Evolutionary conservation across 2,888 invertebrate genomes (phyloP), one percentile per base, ranked within the genome.

Genomic region (Agonopterix alstromeriana): DNA sequence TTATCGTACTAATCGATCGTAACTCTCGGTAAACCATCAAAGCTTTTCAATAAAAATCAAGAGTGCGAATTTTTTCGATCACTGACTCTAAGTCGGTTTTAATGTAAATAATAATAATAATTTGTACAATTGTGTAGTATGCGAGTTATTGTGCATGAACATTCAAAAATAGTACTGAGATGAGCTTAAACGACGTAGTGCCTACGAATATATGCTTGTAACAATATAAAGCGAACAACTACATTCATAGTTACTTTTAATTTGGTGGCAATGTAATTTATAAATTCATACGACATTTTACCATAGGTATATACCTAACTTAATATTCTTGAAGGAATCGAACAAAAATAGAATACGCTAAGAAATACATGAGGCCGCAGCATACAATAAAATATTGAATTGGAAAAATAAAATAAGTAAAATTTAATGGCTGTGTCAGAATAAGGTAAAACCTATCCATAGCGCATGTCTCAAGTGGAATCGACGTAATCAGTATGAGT

Each of bases 101-200:
- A 46, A 70, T 82, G 77, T 77, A 82, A 77, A 82, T 82, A 82
- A 64, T 77, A 70, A 73, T 75, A 77, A 47, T 27, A 27, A 77
- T 76, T 78, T 80, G 72, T 83, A 81, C 72, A 76, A 8, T 11
- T 78, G 74, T 73, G 78, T 84, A 83, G 84, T 69, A 73, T 73
- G 81, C 77, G 74, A 82, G 76, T 77, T 74, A 76, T 66, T 75
- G 74, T 79, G 79, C 81, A 85, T 83, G 77, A 66, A 81, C 82
- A 82, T 76, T 83, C 76, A 81, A 74, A 75, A 80, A 82, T 89
- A 90, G 89, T 89, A 90, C 91, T 90, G 90, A 90, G 89, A 91
- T 90, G 91, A 91, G 91, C 91, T 91, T 91, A 91, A 82, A 86
- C 77, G 85, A 90, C 79, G 90, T 90, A 90, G 91, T 91, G 91